Percentiles rank a stretch among this genome's conserved stretches.
phyloP scores from a whole-genome alignment of 1,140 invertebrate species.

The Drosophila ananassae region DNA sequence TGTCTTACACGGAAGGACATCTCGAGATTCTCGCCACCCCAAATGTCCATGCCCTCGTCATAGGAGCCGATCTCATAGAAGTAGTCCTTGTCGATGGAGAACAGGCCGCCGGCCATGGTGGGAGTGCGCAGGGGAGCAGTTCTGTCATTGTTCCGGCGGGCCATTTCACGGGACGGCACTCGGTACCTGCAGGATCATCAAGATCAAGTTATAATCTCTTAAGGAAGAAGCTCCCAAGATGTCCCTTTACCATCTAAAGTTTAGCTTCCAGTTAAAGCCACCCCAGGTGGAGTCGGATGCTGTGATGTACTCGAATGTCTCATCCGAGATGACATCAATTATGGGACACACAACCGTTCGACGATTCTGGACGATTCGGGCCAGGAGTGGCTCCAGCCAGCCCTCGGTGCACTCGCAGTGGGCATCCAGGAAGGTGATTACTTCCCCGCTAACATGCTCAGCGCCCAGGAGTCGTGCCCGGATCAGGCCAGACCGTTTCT shows the following conservation, averaged over 20 bases:
- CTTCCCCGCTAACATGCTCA: conserved; percentile 95
- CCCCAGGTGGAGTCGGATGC: conserved; percentile 98
- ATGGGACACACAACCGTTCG: conserved; percentile 98
- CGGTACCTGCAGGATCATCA: conserved; percentile 90
- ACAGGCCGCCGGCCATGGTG: conserved; percentile 99
- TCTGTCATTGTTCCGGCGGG: conserved; percentile 93
- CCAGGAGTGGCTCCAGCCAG: conserved; percentile 96
- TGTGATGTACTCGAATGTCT: conserved; percentile 97
- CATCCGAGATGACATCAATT: conserved; percentile 99
- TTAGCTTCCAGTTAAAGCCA: conserved; percentile 99
- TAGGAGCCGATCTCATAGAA: conserved; percentile 99
- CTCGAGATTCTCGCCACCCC: conserved; percentile 99
- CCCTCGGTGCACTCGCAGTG: conserved; percentile 98
- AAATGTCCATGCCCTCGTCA: conserved; percentile 99
- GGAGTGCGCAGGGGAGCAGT: conserved; percentile 96
- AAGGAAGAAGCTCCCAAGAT: too few relatives aligned
- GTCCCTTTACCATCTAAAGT: conserved; percentile 94
- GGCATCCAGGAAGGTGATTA: conserved; percentile 98
- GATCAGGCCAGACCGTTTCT: conserved; percentile 96
- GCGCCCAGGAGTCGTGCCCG: conserved; percentile 96
- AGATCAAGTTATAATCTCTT: too few relatives aligned
- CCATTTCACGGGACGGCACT: conserved; percentile 97
- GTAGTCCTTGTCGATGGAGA: conserved; percentile 98
- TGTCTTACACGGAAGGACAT: conserved; percentile 98
- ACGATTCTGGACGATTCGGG: conserved; percentile 95